Evolutionary conservation across 2,888 invertebrate genomes (phyloP).

Genomic region (Chaetogeoica ovagalla): DNA sequence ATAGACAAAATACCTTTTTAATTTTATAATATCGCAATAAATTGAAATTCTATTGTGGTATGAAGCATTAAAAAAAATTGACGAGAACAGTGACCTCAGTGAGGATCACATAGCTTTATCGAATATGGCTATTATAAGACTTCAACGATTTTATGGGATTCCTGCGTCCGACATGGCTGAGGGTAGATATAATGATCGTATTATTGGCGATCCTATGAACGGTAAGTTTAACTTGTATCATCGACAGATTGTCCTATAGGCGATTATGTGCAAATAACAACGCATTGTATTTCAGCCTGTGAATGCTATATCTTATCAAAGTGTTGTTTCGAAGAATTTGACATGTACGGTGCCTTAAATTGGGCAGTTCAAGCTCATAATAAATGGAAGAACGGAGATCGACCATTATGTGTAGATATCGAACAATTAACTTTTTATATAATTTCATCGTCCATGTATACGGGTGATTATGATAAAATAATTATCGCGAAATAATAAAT

Average conservation of each 20-base stretch:
- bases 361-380: neutral
- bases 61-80: neutral
- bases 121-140: neutral
- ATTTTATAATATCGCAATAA: no score
- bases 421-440: neutral
- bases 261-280: no score
- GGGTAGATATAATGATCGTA: neutral
- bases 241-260: no score
- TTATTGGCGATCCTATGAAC: neutral
- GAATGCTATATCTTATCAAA: constrained; percentile 10
- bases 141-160: constrained; percentile 9
- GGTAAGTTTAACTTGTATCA: neutral
- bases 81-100: neutral
- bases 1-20: neutral
- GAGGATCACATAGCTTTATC: neutral
- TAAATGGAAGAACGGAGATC: neutral
- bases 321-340: neutral
- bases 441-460: neutral
- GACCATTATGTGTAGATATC: neutral
- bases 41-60: neutral
- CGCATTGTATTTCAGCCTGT: constrained; percentile 1
- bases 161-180: neutral
- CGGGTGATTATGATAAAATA: neutral
- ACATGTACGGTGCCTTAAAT: neutral
- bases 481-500: no score